Percentiles rank a stretch among this genome's conserved stretches.
phyloP scores from a whole-genome alignment of 1,140 invertebrate species.

The Eupristina koningsbergeri region DNA sequence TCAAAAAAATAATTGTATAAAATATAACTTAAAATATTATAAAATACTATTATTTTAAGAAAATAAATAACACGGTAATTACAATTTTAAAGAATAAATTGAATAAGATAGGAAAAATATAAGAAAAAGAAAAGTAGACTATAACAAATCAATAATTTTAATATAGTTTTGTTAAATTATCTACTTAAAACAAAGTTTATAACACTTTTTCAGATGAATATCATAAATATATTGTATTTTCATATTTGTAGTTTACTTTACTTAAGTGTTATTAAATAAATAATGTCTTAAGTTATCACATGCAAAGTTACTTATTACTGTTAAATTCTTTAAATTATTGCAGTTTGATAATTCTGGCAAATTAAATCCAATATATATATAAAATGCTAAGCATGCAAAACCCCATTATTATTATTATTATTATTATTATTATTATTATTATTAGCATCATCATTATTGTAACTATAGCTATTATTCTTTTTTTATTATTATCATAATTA shows the following conservation, averaged over 20 bases:
- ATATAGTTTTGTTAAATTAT: background rate
- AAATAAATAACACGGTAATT: background rate
- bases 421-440: background rate
- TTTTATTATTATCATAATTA: no score
- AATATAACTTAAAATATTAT: background rate
- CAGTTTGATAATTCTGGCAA: slow-evolving; percentile 11
- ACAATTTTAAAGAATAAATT: background rate
- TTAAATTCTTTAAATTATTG: slow-evolving; percentile 26
- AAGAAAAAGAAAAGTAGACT: background rate
- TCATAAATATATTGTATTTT: slow-evolving; percentile 21
- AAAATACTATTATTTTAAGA: slow-evolving; percentile 4
- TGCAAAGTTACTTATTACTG: slow-evolving; percentile 23
- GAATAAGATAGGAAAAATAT: background rate
- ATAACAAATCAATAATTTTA: background rate
- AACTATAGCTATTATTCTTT: background rate
- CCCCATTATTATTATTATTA: slow-evolving; percentile 1
- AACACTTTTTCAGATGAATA: background rate
- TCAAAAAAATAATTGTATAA: background rate
- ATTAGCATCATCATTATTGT: background rate
- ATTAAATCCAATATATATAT: slow-evolving; percentile 7
- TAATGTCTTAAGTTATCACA: slow-evolving; percentile 1
- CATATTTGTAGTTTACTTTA: slow-evolving; percentile 24
- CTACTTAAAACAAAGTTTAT: slow-evolving; percentile 17
- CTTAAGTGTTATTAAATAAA: background rate
- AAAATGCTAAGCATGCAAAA: slow-evolving; percentile 45